These are phyloP conservation scores for Omphaloscelis lunosa DNA, from an alignment of 2,888 invertebrate species.

Conservation along the genomic window DNA sequence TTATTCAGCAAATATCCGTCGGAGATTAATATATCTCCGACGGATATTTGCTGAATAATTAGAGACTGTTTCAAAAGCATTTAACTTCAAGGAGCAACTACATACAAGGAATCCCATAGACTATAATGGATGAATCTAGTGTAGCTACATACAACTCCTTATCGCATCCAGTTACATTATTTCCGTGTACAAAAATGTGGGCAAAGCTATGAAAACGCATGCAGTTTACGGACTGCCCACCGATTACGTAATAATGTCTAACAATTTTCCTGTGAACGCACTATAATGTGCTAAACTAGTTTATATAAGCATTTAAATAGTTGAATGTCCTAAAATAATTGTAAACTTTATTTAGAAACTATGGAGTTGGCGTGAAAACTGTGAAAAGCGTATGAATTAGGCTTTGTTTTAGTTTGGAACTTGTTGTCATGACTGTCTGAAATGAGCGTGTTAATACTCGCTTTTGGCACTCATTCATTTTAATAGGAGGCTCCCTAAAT, in stretches of 20 bases:
- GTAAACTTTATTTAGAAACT: slow-evolving; percentile 7
- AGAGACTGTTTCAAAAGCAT: no score
- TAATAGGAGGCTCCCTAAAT: not conserved
- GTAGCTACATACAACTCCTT: no score
- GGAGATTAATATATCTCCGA: no score
- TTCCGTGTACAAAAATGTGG: slow-evolving; percentile 53
- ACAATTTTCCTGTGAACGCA: slow-evolving; percentile 28
- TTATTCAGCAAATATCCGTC: no score
- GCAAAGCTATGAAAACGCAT: slow-evolving; percentile 35
- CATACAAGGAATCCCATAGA: no score
- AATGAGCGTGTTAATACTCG: not conserved
- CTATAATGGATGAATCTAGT: no score
- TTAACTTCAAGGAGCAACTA: no score
- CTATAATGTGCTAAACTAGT: slow-evolving; percentile 37
- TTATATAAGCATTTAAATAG: slow-evolving; percentile 27
- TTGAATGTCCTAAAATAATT: not conserved
- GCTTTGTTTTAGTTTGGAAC: not conserved
- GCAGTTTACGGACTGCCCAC: slow-evolving; percentile 11
- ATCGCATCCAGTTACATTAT: slow-evolving; percentile 22
- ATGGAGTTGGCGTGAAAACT: not conserved
- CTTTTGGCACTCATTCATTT: not conserved
- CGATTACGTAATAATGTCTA: slow-evolving; percentile 50
- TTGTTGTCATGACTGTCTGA: not conserved
- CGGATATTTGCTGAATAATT: no score
- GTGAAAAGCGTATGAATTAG: not conserved